Base-by-base conservation (phyloP, 2,888 invertebrate genomes). In the Machimus rusticus region DNA sequence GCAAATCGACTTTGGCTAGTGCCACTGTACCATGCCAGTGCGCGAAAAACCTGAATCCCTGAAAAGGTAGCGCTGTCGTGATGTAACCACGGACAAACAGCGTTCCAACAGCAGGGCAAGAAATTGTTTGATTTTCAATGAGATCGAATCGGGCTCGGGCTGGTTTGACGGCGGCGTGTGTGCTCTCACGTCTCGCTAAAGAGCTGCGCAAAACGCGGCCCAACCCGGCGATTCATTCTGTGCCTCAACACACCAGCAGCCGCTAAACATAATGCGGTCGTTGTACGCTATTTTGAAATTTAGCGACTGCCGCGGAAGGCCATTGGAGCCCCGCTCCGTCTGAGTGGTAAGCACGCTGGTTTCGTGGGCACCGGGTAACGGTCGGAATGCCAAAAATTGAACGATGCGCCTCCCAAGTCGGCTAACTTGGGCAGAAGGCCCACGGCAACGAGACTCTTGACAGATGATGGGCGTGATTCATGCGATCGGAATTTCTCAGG, bases 391-490 rank as follows among this genome's bases (percentile, higher is more conserved):
- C 86, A 87, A 81, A 82, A 88, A 66, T 86, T 88, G 89, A 87
- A 90, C 55, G 81, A 89, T 90, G 90, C 89, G 90, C 90, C 90
- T 90, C 90, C 90, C 51, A 16, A 51, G 51, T 1, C 6, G n/a
- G 5, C 51, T n/a, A 51, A 51, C 28, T 23, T 66, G 4, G 66
- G 90, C 90, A 89, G 89, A 89, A 79, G 88, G 74, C 87, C 76
- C 76, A 76, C 87, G 82, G 86, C 87, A 86, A 85, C 85, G 86
- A 88, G 43, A 8, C 51, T 81, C 34, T 37, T 87, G 66, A 43
- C 79, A 87, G 78, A 51, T 31, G 66, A 51, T 39, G 66, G 51
- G 84, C 86, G 88, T 90, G 90, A 90, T 89, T 90, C 91, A 90
- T 90, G 88, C 90, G 88, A 89, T 90, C 88, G 89, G 88, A 87